Base-by-base conservation (phyloP, 2,888 invertebrate species). In the Lottia gigantea region DNA sequence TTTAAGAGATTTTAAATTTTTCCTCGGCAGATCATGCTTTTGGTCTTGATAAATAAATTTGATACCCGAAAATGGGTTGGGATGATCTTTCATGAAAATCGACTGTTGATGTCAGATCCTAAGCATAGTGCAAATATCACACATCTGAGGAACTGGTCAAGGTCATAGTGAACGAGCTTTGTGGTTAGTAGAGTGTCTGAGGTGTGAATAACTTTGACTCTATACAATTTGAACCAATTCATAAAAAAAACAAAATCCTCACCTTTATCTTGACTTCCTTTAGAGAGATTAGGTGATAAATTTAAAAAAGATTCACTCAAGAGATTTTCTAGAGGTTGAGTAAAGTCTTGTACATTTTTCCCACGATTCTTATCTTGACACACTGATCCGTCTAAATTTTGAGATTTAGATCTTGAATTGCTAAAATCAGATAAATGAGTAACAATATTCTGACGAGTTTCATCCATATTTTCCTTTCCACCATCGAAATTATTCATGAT, bases 291-390 rank as follows among this genome's bases (percentile, higher is more conserved):
- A 62, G 78, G 72, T 8, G 78, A 63, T n/a, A 74, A 64, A 0
- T 78, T 76, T 23, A 79, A 68, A 2, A 78, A 46, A 2, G 81
- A 76, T 26, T 73, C 71, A 69, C 70, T 73, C 40, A 78, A 72
- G 31, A 80, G 70, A 46, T 78, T 78, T 62, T 81, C 79, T 66
- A 81, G 68, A 0, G 79, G 78, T 47, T 76, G 74, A 8, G 71
- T 49, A 55, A 71, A 71, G 25, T 74, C 74, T 25, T 64, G 67
- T 23, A 68, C 66, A 55, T 64, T 55, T 66, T 66, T 66, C 26
- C 40, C 23, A 45, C 65, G 65, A 47, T 31, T 66, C 45, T 55
- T 66, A 25, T 46, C 61, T 55, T 19, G 23, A 62, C 25, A 23
- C 23, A 23, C 8, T 19, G 55, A 55, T 19, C 55, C 23, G 23